Base-by-base conservation (phyloP, 1,140 invertebrate genomes). In the Capitella teleta region DNA sequence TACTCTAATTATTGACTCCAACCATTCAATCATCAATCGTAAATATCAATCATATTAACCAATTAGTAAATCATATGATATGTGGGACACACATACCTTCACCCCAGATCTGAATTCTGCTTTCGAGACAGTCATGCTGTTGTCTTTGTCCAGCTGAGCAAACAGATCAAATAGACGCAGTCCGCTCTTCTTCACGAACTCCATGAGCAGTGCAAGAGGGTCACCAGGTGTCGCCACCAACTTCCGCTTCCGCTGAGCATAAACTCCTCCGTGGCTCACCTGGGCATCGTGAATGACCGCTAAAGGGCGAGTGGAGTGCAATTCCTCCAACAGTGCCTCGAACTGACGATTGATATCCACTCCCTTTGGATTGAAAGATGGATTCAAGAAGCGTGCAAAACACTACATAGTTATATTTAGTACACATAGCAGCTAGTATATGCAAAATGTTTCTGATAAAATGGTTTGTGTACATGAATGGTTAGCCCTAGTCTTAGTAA, bases 121-220 rank as follows among this genome's bases (percentile, higher is more conserved):
- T 8, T 21, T 10, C 12, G 6, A 8, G 10, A 41, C 38, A 41
- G 6, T 41, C 10, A 14, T 41, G 38, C 38, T 41, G 38, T 41
- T 41, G 38, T 41, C 38, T 21, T 41, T 41, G 38, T 41, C 38
- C 10, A 41, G 38, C 18, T 41, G 38, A 19, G 38, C 21, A 21
- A 41, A 41, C 6, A 41, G 8, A 21, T 41, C 38, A 12, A 10
- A 8, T 21, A 41, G 38, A 6, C 38, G 6, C 38, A 41, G 38
- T 6, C 10, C 8, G 18, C 21, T 41, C 38, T 41, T 10, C 38
- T 41, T 41, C 10, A 41, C 38, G 38, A 16, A 19, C 6, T 6
- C 38, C 38, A 41, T 6, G 38, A 41, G 38, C 38, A 41, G 21
- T 8, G 10, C 21, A 12, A 41, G 18, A 16, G 38, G 38, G 18